Evolutionary conservation across 1,140 invertebrate species (phyloP).

Genomic region (Elymnias hypermnestra): DNA sequence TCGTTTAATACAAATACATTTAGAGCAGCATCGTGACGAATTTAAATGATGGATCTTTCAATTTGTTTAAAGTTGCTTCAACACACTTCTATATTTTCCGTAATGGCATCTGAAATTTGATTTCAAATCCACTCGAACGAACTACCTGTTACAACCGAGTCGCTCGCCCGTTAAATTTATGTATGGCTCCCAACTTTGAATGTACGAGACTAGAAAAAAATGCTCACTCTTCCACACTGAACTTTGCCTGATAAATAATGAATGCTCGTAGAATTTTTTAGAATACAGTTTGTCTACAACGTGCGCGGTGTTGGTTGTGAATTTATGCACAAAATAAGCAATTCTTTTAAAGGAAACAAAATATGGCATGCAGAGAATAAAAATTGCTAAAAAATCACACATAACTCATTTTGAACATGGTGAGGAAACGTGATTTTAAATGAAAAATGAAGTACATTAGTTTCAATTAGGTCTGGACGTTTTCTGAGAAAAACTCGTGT

Average conservation of each 20-base stretch:
- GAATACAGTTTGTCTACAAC: conserved; percentile 4
- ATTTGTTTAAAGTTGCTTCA: neutral
- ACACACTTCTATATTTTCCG: neutral
- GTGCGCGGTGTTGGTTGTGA: neutral
- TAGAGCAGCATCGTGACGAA: too few species aligned
- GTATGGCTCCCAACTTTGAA: conserved; percentile 19
- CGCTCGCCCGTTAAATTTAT: conserved; percentile 28
- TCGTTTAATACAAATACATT: too few species aligned
- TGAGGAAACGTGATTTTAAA: too few species aligned
- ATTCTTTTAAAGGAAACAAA: too few species aligned
- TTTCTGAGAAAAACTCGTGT: too few species aligned
- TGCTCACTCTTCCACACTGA: conserved; percentile 10
- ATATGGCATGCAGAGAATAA: too few species aligned
- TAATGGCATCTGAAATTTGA: conserved; percentile 3
- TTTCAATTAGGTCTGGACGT: too few species aligned
- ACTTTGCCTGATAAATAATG: conserved; percentile 15
- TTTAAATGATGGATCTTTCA: neutral
- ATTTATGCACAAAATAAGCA: neutral
- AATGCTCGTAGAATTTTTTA: conserved; percentile 13
- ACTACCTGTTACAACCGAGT: conserved; percentile 11
- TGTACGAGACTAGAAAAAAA: conserved; percentile 16
- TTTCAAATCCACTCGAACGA: neutral
- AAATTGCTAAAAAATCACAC: too few species aligned
- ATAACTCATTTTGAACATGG: too few species aligned
- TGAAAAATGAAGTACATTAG: too few species aligned